Base-by-base conservation (phyloP, 2,113 vertebrate genomes). In the Colossoma macropomum region DNA sequence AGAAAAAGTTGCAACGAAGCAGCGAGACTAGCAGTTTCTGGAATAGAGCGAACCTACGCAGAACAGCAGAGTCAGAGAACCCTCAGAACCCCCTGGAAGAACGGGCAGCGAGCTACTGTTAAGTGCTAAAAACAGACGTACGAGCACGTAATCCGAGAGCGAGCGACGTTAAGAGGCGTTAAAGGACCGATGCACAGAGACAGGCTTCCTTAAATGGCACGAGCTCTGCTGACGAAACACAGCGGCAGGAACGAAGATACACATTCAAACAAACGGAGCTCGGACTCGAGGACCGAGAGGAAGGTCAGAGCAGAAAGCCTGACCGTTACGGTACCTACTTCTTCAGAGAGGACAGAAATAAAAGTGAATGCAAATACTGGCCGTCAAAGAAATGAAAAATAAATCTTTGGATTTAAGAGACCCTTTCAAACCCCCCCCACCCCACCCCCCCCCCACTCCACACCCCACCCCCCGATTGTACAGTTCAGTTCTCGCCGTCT, bases 321-420 rank as follows among this genome's bases (percentile, higher is more conserved):
- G 28, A 74, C 16, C 12, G 23, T 15, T 19, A n/a, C 12, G 3
- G 65, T 32, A 25, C 48, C 41, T 32, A 23, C 1, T 60, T 12
- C 17, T 23, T 56, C 34, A 87, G 87, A 88, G 72, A 95, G 93
- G 6, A 80, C 75, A 21, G 16, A 10, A 13, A 90, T 88, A 71
- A 91, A 87, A 75, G 89, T 89, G 88, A 90, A 92, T 85, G 94
- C 94, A 90, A 91, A 91, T 92, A 92, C 89, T 89, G 89, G 89
- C 86, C 68, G 32, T 79, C 56, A 73, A 92, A 91, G 91, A 56
- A 56, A 52, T 89, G 89, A 92, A 91, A 91, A 92, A 91, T 90
- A 94, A 94, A 95, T 96, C 96, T 97, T 97, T 96, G 96, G 95
- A 97, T 96, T 94, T 95, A 96, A 93, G 92, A 92, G 93, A 92